Evolutionary conservation across 2,888 invertebrate species (phyloP), one percentile per base, ranked within the genome.

Genomic region (Tromatobia lineatoria): DNA sequence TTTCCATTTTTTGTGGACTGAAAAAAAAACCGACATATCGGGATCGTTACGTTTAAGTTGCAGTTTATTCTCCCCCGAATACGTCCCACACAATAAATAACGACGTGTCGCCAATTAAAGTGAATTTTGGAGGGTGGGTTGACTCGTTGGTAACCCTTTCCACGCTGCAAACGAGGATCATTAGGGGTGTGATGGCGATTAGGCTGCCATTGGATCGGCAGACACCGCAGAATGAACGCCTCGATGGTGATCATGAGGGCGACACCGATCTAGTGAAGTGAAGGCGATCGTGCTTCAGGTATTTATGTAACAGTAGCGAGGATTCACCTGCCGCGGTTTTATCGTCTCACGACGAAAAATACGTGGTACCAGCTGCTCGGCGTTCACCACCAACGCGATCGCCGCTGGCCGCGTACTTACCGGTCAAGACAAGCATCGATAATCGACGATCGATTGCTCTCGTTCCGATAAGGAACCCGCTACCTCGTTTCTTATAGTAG

Each of bases 111-210:
- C 89, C 92, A 92, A 93, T 93, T 92, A 92, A 91, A 90, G 73
- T 85, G 90, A 89, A 89, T 89, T 90, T 90, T 87, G n/a, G 69
- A 81, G 69, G 75, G 71, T 18, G 25, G 57, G 80, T 25, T 23
- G 38, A 8, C 38, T 57, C 18, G 45, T 54, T 82, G 80, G 69
- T 75, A 89, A 86, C 71, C 59, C 80, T 73, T 76, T 76, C 29
- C 47, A 54, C 52, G 29, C 10, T 11, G 57, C 10, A 67, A 52
- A 71, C 85, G 90, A 88, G 87, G 88, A 87, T 90, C 90, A 90
- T 91, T 91, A 91, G 90, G 91, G 73, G 90, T 90, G 92, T 89
- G 90, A 91, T 90, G 90, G 88, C 89, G 91, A 92, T 91, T 92
- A 92, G 91, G 89, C 83, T 87, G 87, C 82, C 88, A 87, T 88